These are phyloP conservation scores for Esperia sulphurella DNA, from an alignment of 2,888 invertebrate species.

Conservation along the genomic window DNA sequence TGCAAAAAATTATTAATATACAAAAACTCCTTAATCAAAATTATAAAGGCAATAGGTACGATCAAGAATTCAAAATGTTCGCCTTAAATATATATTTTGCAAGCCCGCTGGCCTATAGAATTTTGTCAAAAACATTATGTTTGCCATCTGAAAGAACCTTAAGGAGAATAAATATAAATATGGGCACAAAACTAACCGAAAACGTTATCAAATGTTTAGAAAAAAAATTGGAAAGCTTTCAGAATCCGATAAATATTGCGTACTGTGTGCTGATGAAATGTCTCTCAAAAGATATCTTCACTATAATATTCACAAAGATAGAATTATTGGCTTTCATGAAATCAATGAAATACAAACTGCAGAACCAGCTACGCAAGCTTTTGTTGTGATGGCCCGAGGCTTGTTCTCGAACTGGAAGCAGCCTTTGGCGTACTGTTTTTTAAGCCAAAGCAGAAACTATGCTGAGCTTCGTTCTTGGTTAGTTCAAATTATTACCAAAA, in stretches of 20 bases:
- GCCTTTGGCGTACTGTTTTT: slow-evolving; percentile 7
- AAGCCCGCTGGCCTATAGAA: slow-evolving; percentile 11
- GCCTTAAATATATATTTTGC: slow-evolving; percentile 12
- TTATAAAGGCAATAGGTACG: background rate
- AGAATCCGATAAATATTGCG: slow-evolving; percentile 8
- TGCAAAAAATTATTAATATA: background rate
- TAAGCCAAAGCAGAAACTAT: slow-evolving; percentile 5
- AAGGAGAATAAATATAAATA: background rate
- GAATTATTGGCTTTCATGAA: slow-evolving; percentile 13
- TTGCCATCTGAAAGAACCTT: slow-evolving; percentile 7
- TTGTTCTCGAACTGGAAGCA: slow-evolving; percentile 10
- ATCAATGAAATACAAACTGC: slow-evolving; percentile 7
- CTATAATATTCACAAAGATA: slow-evolving; percentile 11
- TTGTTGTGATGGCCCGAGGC: slow-evolving; percentile 10
- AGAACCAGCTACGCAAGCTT: slow-evolving; percentile 7
- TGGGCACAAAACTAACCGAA: background rate
- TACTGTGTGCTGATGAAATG: slow-evolving; percentile 7
- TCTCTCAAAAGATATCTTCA: slow-evolving; percentile 7
- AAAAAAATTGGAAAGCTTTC: slow-evolving; percentile 1
- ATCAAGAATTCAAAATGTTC: slow-evolving; percentile 8
- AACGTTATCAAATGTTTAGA: background rate
- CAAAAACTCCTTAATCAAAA: background rate
- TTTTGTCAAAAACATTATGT: slow-evolving; percentile 5
- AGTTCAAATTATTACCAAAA: slow-evolving; percentile 4
- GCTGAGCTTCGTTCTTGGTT: slow-evolving; percentile 6